phyloP scores from a whole-genome alignment of 1,140 invertebrate genomes.

The Drosophila ananassae region DNA sequence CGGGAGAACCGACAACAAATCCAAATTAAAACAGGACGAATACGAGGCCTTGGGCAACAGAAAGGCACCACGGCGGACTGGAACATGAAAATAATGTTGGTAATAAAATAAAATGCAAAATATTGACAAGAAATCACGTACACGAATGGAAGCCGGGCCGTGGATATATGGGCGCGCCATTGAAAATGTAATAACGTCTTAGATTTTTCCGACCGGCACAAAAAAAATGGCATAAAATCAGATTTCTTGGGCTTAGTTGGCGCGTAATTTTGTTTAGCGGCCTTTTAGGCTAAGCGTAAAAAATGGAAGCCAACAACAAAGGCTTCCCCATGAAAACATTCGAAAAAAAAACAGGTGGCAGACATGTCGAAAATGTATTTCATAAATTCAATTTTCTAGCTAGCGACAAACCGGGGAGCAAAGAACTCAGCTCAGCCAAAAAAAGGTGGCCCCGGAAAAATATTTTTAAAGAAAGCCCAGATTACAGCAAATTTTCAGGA shows the following conservation, averaged over 20 bases:
- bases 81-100: constrained; percentile 46
- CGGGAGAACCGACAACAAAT: constrained; percentile 12
- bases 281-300: constrained; percentile 50
- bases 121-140: constrained; percentile 62
- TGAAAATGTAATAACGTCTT: constrained; percentile 25
- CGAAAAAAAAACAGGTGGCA: constrained; percentile 20
- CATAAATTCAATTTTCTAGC: constrained; percentile 66
- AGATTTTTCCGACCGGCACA: not conserved
- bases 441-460: not conserved
- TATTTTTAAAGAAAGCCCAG: constrained; percentile 10
- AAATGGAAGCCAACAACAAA: constrained; percentile 16
- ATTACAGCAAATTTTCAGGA: constrained; percentile 9
- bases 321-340: not conserved
- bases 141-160: constrained; percentile 44
- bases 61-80: not conserved
- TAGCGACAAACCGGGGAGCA: constrained; percentile 17
- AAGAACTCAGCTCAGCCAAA: constrained; percentile 13
- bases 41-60: constrained; percentile 9
- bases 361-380: constrained; percentile 28
- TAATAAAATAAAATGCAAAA: constrained; percentile 53
- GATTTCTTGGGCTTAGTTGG: constrained; percentile 69
- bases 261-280: constrained; percentile 62
- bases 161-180: constrained; percentile 19
- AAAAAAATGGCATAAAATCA: constrained; percentile 47
- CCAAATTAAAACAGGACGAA: constrained; percentile 40